Conservation (phyloP, 2,888 invertebrate genomes). For the Microplitis deprimator region DNA sequence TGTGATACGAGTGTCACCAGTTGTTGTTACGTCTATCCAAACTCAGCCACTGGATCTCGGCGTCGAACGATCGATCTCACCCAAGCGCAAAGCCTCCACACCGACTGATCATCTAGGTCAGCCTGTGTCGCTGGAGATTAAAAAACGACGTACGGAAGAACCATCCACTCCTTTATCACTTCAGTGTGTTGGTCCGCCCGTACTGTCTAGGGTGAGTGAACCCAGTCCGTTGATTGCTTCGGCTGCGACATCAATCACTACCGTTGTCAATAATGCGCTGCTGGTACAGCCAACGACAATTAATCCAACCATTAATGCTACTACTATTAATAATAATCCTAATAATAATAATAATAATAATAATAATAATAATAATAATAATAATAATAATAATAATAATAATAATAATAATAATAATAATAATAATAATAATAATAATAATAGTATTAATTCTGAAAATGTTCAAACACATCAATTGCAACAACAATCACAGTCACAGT, state of each 20-base stretch:
- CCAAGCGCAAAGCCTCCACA: conserved; percentile 77
- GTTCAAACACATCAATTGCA: conserved; percentile 50
- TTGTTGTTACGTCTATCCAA: conserved; percentile 74
- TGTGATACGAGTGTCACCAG: conserved; percentile 45
- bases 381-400: conserved; percentile 63
- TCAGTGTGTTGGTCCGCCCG: conserved; percentile 69
- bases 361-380: too few species aligned
- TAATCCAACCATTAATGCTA: background rate
- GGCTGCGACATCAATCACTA: conserved; percentile 80
- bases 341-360: too few species aligned
- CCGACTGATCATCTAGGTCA: conserved; percentile 71
- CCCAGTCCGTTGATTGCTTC: conserved; percentile 81
- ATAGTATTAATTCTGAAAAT: background rate
- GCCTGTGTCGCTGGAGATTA: conserved; percentile 75
- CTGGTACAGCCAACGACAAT: conserved; percentile 56
- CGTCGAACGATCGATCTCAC: conserved; percentile 73
- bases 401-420: conserved; percentile 52
- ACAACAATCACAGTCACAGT: background rate
- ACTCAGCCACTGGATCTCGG: conserved; percentile 86
- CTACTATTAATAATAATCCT: background rate
- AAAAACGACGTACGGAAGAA: conserved; percentile 77
- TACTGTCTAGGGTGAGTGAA: conserved; percentile 75
- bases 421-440: background rate
- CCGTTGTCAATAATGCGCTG: conserved; percentile 79
- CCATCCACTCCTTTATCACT: conserved; percentile 62